Percentiles rank a stretch among this genome's conserved stretches.
These are phyloP conservation scores for Uropsilus gracilis DNA, from an alignment of 2,113 vertebrate species.

Conservation along the genomic window DNA sequence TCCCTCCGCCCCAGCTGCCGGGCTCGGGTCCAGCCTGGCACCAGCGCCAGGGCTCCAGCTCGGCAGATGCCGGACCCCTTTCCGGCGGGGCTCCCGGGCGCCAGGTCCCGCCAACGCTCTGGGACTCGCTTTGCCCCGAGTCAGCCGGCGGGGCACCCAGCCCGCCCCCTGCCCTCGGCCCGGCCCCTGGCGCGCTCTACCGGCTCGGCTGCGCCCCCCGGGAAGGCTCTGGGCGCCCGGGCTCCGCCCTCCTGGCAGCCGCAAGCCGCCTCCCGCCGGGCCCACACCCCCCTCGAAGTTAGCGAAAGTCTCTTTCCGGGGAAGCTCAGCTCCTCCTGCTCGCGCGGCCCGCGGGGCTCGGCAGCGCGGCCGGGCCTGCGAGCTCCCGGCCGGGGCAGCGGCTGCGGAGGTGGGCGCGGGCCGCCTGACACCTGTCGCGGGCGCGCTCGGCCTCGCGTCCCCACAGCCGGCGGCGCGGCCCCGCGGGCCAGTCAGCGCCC, in stretches of 20 bases:
- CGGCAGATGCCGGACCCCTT: not conserved
- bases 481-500: conserved; percentile 44
- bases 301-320: conserved; percentile 38
- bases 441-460: not conserved
- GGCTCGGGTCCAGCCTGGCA: not conserved
- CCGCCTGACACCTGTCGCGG: conserved; percentile 71
- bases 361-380: not conserved
- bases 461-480: conserved; percentile 45
- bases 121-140: not conserved
- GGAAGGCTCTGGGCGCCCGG: not conserved
- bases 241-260: not conserved
- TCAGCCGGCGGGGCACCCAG: not conserved
- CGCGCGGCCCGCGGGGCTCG: not conserved
- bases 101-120: not conserved
- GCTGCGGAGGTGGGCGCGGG: not conserved
- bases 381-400: not conserved
- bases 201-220: not conserved
- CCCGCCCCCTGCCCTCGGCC: not conserved
- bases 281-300: conserved; percentile 64
- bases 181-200: not conserved
- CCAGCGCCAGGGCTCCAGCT: not conserved
- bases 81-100: not conserved
- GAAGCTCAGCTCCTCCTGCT: not conserved
- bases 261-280: not conserved
- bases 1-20: too few relatives aligned